phyloP scores from a whole-genome alignment of 1,140 invertebrate genomes.

The Thereuonema tuberculata region DNA sequence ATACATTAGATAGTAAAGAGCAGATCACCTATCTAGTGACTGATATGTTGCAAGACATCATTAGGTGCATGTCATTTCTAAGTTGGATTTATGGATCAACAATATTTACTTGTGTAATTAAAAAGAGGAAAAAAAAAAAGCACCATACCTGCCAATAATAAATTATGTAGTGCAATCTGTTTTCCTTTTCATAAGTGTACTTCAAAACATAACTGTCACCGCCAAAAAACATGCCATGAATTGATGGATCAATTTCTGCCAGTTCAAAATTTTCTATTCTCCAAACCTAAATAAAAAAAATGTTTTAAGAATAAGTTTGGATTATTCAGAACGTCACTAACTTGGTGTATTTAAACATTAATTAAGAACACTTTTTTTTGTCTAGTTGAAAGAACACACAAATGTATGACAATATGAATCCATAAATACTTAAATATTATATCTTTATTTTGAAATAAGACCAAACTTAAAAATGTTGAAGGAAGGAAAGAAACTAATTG shows the following conservation, averaged over 20 bases:
- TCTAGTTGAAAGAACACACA: background rate
- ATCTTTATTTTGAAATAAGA: too few species aligned
- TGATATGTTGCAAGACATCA: too few species aligned
- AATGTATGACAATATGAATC: background rate
- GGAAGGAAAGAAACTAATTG: too few species aligned
- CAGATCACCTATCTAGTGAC: too few species aligned
- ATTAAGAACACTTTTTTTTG: background rate
- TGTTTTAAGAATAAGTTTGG: background rate
- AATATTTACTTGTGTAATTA: too few species aligned
- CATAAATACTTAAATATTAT: background rate
- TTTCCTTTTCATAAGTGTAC: slow-evolving; percentile 46
- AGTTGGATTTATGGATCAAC: too few species aligned
- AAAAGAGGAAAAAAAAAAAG: too few species aligned
- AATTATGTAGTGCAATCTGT: slow-evolving; percentile 42
- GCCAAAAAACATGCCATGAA: slow-evolving; percentile 53
- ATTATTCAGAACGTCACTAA: too few species aligned
- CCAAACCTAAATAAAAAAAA: slow-evolving; percentile 20
- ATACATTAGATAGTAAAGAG: too few species aligned
- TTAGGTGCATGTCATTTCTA: too few species aligned
- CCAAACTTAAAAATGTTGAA: too few species aligned
- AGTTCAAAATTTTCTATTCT: slow-evolving; percentile 41
- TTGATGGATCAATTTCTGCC: slow-evolving; percentile 38
- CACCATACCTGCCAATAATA: slow-evolving; percentile 56
- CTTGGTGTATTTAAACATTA: too few species aligned
- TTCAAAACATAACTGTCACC: slow-evolving; percentile 62